These are phyloP conservation scores for Esox niger DNA, from an alignment of 2,113 vertebrate species.

Conservation along the genomic window DNA sequence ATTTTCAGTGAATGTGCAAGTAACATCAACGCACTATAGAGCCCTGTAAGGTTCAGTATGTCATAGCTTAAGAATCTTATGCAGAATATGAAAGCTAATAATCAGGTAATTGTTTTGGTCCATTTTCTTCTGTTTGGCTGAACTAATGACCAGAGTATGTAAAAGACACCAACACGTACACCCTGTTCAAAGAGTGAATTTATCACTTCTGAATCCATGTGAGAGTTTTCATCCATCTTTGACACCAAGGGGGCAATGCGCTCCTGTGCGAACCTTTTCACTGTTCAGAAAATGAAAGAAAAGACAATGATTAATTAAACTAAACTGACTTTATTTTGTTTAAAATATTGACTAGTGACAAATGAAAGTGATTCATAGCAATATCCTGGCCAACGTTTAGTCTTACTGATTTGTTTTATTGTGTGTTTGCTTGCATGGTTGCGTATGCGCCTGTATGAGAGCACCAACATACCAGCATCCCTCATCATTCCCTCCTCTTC, in stretches of 20 bases:
- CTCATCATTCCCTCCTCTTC: slow-evolving; percentile 14
- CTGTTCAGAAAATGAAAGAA: background rate
- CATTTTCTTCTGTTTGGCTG: background rate
- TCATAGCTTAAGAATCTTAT: too few species aligned
- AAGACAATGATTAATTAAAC: background rate
- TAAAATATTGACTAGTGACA: background rate
- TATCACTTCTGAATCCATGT: background rate
- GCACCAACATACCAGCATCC: background rate
- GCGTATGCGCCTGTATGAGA: background rate
- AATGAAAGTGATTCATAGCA: background rate
- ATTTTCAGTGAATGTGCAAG: too few species aligned
- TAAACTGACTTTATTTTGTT: background rate
- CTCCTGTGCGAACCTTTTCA: slow-evolving; percentile 11
- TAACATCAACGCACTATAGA: too few species aligned
- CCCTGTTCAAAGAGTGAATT: slow-evolving; percentile 6
- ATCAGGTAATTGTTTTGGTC: too few species aligned
- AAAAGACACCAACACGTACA: background rate
- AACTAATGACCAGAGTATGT: background rate
- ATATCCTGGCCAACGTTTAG: background rate
- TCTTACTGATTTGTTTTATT: background rate
- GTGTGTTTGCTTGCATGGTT: background rate
- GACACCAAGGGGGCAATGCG: slow-evolving; percentile 7
- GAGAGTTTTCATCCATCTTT: slow-evolving; percentile 4
- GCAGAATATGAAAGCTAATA: too few species aligned
- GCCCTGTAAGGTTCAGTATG: too few species aligned